A percentile compares a stretch with the other conserved stretches of the same genome.
Evolutionary conservation across 2,113 vertebrate species (phyloP).

Genomic region (Dascyllus trimaculatus): DNA sequence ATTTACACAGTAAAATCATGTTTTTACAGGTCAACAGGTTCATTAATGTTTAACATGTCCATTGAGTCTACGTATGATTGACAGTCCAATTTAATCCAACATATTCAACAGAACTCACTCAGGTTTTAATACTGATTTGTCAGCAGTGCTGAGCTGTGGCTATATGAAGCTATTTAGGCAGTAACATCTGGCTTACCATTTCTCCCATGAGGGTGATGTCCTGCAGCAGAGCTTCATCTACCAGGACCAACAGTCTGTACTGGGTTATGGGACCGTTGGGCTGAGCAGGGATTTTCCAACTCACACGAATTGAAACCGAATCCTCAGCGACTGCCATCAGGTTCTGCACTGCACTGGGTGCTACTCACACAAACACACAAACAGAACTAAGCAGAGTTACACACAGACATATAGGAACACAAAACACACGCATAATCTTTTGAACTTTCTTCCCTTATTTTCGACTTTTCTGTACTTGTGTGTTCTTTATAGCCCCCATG

Average conservation of each 20-base stretch:
- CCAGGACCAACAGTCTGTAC: constrained; percentile 89
- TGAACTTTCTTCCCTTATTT: background rate
- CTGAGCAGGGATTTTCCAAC: constrained; percentile 91
- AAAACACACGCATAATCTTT: background rate
- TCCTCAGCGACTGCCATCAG: constrained; percentile 88
- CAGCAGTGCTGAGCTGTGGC: background rate
- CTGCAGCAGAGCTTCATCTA: constrained; percentile 82
- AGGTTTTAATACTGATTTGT: background rate
- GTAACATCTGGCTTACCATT: constrained; percentile 56
- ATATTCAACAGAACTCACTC: background rate
- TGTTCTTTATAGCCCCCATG: background rate
- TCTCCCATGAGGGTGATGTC: constrained; percentile 88
- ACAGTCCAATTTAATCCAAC: background rate
- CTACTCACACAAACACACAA: constrained; percentile 74
- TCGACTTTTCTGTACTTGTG: background rate
- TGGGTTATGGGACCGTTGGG: constrained; percentile 93
- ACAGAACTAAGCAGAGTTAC: constrained; percentile 13
- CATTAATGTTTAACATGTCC: background rate
- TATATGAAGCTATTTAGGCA: background rate
- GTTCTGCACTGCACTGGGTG: constrained; percentile 90
- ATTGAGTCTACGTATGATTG: background rate
- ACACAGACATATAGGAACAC: background rate
- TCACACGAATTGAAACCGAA: constrained; percentile 89
- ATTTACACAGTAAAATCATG: background rate
- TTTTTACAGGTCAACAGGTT: background rate